phyloP scores from a whole-genome alignment of 2,888 invertebrate species.

The Zelleria hepariella region DNA sequence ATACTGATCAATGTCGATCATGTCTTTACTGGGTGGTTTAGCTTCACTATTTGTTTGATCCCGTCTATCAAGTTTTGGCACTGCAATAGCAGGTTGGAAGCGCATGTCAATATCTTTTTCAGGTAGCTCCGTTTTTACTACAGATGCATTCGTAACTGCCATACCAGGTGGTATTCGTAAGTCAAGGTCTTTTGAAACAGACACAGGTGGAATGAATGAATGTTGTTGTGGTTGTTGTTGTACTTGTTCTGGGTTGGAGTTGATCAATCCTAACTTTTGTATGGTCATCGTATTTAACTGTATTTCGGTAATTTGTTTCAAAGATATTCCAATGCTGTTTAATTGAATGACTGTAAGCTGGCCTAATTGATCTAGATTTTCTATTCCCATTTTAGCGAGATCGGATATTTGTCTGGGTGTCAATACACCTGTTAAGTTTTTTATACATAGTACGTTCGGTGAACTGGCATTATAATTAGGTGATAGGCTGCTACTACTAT shows the following conservation, averaged over 20 bases:
- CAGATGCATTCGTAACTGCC: slow-evolving; percentile 30
- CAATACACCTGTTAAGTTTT: slow-evolving; percentile 71
- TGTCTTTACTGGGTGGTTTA: slow-evolving; percentile 41
- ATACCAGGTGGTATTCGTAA: slow-evolving; percentile 54
- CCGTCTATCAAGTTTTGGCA: slow-evolving; percentile 11
- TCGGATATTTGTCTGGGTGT: slow-evolving; percentile 72
- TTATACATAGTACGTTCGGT: slow-evolving; percentile 65
- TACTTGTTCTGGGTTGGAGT: slow-evolving; percentile 35
- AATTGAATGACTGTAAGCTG: slow-evolving; percentile 74
- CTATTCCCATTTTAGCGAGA: slow-evolving; percentile 72
- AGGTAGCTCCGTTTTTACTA: slow-evolving; percentile 40
- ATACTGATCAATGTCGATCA: slow-evolving; percentile 67
- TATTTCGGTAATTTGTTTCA: slow-evolving; percentile 74
- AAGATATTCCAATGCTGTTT: slow-evolving; percentile 72
- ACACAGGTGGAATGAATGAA: background rate
- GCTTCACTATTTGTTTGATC: background rate
- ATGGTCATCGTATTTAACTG: slow-evolving; percentile 74
- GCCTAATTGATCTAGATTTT: slow-evolving; percentile 73
- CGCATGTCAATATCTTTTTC: slow-evolving; percentile 68
- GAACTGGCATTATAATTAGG: slow-evolving; percentile 35
- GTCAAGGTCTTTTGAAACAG: slow-evolving; percentile 54
- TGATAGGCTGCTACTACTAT: slow-evolving; percentile 32
- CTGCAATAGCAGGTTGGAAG: slow-evolving; percentile 39
- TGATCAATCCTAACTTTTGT: slow-evolving; percentile 67
- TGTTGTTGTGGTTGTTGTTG: slow-evolving; percentile 30